Percentiles rank a stretch among this genome's conserved stretches.
phyloP scores from a whole-genome alignment of 2,113 vertebrate genomes.

The Hippopotamus amphibius region DNA sequence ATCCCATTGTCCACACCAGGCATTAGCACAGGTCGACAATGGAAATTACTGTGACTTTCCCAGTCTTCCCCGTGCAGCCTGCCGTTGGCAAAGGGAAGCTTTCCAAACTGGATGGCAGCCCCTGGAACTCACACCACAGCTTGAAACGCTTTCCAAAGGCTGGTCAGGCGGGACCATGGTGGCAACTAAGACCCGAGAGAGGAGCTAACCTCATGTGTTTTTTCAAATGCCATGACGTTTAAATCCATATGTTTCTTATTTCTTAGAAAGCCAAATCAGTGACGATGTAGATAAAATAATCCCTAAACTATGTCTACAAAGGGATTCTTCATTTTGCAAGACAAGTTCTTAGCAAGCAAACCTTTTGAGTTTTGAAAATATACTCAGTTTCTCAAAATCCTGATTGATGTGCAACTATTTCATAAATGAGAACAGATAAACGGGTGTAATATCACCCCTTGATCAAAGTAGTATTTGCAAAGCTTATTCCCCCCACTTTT shows the following conservation, averaged over 20 bases:
- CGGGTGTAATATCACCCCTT: fast-evolving
- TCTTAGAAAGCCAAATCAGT: not conserved
- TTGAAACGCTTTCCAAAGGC: fast-evolving
- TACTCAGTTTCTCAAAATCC: not conserved
- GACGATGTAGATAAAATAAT: not conserved
- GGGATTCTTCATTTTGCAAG: not conserved
- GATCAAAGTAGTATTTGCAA: not conserved
- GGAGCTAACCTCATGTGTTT: not conserved
- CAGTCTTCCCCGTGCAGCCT: not conserved
- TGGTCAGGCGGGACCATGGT: fast-evolving
- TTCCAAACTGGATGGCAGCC: not conserved
- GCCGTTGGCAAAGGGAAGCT: not conserved
- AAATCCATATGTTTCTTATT: not conserved
- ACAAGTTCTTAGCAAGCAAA: not conserved
- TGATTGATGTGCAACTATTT: not conserved
- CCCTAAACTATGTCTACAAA: not conserved
- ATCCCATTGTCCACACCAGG: not conserved
- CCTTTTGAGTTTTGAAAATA: not conserved
- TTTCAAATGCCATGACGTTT: not conserved
- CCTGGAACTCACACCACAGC: fast-evolving
- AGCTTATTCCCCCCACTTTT: fast-evolving
- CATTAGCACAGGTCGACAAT: fast-evolving
- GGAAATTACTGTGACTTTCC: not conserved
- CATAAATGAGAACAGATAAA: not conserved
- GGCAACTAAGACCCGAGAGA: not conserved